phyloP scores from a whole-genome alignment of 2,797 vertebrate species.

The Limnodromus scolopaceus region DNA sequence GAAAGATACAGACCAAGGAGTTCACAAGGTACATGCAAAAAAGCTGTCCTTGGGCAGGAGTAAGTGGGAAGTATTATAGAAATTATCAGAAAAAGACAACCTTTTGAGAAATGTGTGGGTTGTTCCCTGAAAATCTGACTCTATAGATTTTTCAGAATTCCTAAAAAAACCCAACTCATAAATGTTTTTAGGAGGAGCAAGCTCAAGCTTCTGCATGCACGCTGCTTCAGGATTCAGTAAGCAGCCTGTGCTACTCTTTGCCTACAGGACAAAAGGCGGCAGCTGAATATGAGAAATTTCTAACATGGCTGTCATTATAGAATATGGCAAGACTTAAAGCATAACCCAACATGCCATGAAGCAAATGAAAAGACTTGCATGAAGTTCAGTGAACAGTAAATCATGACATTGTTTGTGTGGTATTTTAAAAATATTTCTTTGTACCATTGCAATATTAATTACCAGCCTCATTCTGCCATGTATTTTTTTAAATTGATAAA shows the following conservation, averaged over 20 bases:
- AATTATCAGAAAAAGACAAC: not conserved
- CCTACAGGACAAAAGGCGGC: not conserved
- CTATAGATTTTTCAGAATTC: not conserved
- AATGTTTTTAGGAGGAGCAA: not conserved
- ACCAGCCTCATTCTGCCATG: not conserved
- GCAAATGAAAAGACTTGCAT: not conserved
- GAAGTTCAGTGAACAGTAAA: not conserved
- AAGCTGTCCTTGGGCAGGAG: not conserved
- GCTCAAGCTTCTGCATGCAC: not conserved
- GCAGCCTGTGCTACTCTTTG: not conserved
- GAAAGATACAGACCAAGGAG: not conserved
- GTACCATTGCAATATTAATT: not conserved
- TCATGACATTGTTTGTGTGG: not conserved
- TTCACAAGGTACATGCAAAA: not conserved
- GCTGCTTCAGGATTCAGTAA: not conserved
- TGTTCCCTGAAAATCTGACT: not conserved
- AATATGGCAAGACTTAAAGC: not conserved
- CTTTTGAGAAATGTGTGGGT: not conserved
- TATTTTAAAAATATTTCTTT: not conserved
- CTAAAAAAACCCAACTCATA: not conserved
- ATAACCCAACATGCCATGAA: not conserved
- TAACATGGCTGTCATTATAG: not conserved
- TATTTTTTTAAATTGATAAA: not conserved
- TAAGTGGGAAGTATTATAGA: not conserved
- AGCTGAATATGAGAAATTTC: not conserved